Evolutionary conservation across 1,140 invertebrate species (phyloP), one percentile per base, ranked within the genome.

Genomic region (Lerema accius): DNA sequence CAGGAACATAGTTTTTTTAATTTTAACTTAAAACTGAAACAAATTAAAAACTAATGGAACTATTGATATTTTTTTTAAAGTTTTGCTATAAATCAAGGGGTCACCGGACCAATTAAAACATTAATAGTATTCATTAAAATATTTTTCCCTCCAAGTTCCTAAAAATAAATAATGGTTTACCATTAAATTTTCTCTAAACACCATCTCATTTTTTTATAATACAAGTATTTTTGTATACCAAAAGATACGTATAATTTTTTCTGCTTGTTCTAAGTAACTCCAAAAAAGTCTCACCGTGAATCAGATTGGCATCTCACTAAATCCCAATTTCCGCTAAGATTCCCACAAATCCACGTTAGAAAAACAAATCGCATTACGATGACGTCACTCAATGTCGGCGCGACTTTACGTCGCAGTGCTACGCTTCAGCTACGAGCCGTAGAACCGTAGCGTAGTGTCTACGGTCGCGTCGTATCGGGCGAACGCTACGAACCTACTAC

Each of bases 371-470:
- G 53, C 53, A 46, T 58, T 58, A 46, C 43, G 15, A 39, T 73
- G 70, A 73, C 70, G 70, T 73, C 70, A 73, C 65, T 58, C 53
- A 58, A 45, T 45, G 53, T 58, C 40, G 40, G 10, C 14, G 53
- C 40, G 6, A 15, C 15, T 55, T 32, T 42, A 53, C 35, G 39
- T 55, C 37, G 51, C 50, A 50, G 17, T 59, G 48, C 63, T 63
- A 66, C 65, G 69, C 51, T 32, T 10, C 23, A 45, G 66, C 63
- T 72, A 69, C 67, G 49, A 46, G 42, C 53, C 42, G 53, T 58
- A 58, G 58, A 61, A 39, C 48, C 69, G 67, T 69, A 72, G 69
- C 58, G 67, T 73, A 73, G 71, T 73, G 56, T 69, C 68, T 73
- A 73, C 71, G 65, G 67, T 59, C 71, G 67, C 65, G 71, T 45